Evolutionary conservation across 2,888 invertebrate species (phyloP).

Genomic region (Drosophila affinis): DNA sequence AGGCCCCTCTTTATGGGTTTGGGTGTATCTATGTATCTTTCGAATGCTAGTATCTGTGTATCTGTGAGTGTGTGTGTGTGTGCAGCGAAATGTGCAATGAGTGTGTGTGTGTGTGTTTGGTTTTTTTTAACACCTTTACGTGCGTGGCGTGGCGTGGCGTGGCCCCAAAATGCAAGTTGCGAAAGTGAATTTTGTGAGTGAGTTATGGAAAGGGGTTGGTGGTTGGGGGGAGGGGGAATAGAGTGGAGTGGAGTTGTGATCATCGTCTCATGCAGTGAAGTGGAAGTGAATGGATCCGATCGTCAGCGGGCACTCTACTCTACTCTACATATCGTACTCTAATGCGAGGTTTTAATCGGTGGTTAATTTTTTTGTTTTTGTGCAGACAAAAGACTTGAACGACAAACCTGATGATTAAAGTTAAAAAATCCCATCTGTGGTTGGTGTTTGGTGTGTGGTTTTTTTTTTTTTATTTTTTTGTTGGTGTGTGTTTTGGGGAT

Average conservation of each 20-base stretch:
- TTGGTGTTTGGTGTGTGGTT: conserved; percentile 52
- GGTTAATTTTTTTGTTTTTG: conserved; percentile 22
- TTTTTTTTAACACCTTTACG: conserved; percentile 66
- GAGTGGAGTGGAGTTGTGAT: conserved; percentile 19
- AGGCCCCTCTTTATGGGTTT: conserved; percentile 37
- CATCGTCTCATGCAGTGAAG: conserved; percentile 38
- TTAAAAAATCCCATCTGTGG: conserved; percentile 83
- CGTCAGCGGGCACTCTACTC: conserved; percentile 29
- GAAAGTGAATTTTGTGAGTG: conserved; percentile 65
- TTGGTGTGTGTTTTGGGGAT: conserved; percentile 38
- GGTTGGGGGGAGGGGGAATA: conserved; percentile 5
- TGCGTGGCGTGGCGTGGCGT: conserved; percentile 63
- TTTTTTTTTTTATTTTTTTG: conserved; percentile 3
- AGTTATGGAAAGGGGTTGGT: conserved; percentile 26
- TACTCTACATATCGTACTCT: conserved; percentile 31
- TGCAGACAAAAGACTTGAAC: conserved; percentile 82
- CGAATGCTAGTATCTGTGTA: conserved; percentile 17
- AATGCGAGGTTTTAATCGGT: conserved; percentile 39
- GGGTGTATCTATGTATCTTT: conserved; percentile 18
- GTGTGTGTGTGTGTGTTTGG: conserved; percentile 17
- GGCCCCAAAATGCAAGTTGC: conserved; percentile 70
- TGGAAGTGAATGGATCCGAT: conserved; percentile 64
- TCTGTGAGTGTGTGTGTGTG: conserved; percentile 26
- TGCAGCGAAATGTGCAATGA: conserved; percentile 73
- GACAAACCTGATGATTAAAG: conserved; percentile 84